Percentiles rank a stretch among this genome's conserved stretches.
Conservation (phyloP, 2,888 invertebrate species). For the Ectropis crepuscularia region DNA sequence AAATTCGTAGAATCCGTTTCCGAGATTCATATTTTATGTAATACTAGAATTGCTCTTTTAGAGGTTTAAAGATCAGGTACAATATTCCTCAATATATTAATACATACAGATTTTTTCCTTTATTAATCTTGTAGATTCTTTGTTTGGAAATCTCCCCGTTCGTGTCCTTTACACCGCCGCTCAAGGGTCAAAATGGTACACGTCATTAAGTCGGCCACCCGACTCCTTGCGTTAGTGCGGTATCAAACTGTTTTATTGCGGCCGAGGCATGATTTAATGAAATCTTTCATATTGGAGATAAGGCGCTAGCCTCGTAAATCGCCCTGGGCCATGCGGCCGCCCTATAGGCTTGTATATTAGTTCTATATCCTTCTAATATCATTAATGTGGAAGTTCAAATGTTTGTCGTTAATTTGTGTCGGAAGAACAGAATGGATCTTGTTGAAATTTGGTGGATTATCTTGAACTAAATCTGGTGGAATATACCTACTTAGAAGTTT, state of each 20-base stretch:
- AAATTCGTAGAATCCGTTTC: too few relatives aligned
- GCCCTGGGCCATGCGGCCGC: constrained; percentile 64
- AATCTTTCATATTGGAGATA: constrained; percentile 82
- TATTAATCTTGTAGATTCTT: too few relatives aligned
- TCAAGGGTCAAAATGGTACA: constrained; percentile 67
- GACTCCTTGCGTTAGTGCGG: constrained; percentile 73
- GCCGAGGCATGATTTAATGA: constrained; percentile 80
- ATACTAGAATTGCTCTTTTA: too few relatives aligned
- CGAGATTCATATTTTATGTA: too few relatives aligned
- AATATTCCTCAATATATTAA: too few relatives aligned
- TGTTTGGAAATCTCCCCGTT: background rate
- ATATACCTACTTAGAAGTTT: too few relatives aligned
- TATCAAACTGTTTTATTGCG: constrained; percentile 84
- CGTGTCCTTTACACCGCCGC: constrained; percentile 42
- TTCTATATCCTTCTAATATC: background rate
- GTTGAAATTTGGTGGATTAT: too few relatives aligned
- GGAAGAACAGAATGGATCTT: too few relatives aligned
- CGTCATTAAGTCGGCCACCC: constrained; percentile 79
- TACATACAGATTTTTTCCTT: too few relatives aligned
- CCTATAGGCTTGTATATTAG: constrained; percentile 31
- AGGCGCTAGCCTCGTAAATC: constrained; percentile 68
- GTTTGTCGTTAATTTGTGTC: too few relatives aligned
- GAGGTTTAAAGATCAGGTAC: too few relatives aligned
- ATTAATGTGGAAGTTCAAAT: background rate
- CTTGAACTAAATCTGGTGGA: too few relatives aligned